Evolutionary conservation across 2,797 vertebrate species (phyloP), one percentile per base, ranked within the genome.

Genomic region (Parambassis ranga): DNA sequence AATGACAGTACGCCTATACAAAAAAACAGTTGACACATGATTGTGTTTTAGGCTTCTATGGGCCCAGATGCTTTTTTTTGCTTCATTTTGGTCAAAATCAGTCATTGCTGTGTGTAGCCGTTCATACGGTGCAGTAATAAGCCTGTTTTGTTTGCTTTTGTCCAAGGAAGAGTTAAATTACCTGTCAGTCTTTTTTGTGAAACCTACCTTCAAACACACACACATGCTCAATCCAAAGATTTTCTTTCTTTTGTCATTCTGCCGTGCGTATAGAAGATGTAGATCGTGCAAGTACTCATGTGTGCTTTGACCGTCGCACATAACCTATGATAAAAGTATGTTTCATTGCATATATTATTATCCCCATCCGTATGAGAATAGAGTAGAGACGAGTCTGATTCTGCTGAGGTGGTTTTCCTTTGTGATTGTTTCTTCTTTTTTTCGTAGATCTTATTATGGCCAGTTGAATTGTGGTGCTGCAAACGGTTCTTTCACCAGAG

Each of bases 191-290:
- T 33, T 31, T 30, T 9, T 27, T 13, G 56, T 71, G 44, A 79
- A 76, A 76, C 85, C 79, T 79, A 88, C 86, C 82, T 85, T 80
- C 36, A 68, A 88, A 81, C 36, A 81, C 36, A 68, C 88, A 81
- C 36, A 81, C 70, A 75, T 22, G 89, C 87, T 89, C 81, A 84
- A 85, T 89, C 91, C 91, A 92, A 92, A 92, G 91, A 91, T 89
- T 89, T 86, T 73, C 44, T 75, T 89, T 86, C 44, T 75, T 89
- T 86, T 69, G 76, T 79, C 77, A 59, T 84, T 82, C 85, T 84
- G 87, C 85, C 77, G 76, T 81, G 82, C 48, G 26, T 86, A 87
- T 86, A 87, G 74, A 85, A 71, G 77, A 74, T 7, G 77, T 89
- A 85, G 77, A 69, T 80, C 20, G 83, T 87, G 75, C 63, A 60